Conservation (phyloP, 1,140 invertebrate species). For the Hyles euphorbiae region DNA sequence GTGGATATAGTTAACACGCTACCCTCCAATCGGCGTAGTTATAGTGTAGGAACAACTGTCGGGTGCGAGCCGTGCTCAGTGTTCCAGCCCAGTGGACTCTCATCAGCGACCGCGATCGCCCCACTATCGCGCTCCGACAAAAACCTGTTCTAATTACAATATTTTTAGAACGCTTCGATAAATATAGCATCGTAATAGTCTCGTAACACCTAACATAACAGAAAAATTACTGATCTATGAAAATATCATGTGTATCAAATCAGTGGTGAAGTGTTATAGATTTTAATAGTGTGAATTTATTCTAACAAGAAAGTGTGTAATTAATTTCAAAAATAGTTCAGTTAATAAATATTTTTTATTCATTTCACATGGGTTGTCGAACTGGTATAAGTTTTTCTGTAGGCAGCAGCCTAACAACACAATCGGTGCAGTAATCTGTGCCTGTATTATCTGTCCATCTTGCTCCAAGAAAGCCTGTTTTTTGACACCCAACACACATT, state of each 20-base stretch:
- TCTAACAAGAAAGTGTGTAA: too few relatives aligned
- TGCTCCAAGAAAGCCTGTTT: conserved; percentile 56
- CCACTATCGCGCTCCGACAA: conserved; percentile 21
- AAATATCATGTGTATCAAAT: too few relatives aligned
- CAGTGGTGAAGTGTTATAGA: background rate
- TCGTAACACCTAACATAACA: background rate
- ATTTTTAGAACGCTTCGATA: background rate
- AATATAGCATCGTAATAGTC: too few relatives aligned
- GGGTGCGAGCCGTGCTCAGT: conserved; percentile 55
- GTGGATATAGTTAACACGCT: too few relatives aligned
- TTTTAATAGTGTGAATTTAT: background rate
- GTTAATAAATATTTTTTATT: background rate
- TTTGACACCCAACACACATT: conserved; percentile 63
- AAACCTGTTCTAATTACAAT: conserved; percentile 6
- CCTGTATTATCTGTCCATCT: conserved; percentile 67
- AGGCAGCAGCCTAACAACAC: conserved; percentile 58
- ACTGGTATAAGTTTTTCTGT: conserved; percentile 55
- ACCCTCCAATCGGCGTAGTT: conserved; percentile 4
- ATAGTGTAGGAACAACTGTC: conserved; percentile 27
- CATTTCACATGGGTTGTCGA: conserved; percentile 24
- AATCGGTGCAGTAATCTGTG: conserved; percentile 67
- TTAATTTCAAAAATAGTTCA: background rate
- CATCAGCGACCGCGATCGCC: conserved; percentile 51
- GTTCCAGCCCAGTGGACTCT: conserved; percentile 65
- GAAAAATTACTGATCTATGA: background rate